Percentiles rank a stretch among this genome's conserved stretches.
These are phyloP conservation scores for Balanococcus diminutus DNA, from an alignment of 2,888 invertebrate genomes.

Conservation along the genomic window DNA sequence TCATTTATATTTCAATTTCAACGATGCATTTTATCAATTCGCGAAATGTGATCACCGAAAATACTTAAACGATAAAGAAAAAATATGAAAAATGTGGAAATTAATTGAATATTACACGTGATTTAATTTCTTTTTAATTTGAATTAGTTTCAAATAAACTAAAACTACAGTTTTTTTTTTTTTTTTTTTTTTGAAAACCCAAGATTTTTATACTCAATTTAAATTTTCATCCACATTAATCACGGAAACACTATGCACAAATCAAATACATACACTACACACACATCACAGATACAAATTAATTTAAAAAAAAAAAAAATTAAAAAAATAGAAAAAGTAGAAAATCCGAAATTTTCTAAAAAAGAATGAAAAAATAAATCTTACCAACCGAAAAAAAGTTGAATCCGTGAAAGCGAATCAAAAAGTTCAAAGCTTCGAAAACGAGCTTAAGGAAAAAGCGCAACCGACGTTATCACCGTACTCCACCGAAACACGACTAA, in stretches of 20 bases:
- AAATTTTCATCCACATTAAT: too few relatives aligned
- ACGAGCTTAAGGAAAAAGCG: not conserved
- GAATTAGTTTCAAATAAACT: too few relatives aligned
- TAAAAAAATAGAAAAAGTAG: too few relatives aligned
- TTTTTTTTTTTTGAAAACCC: too few relatives aligned
- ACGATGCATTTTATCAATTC: not conserved
- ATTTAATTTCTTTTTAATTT: not conserved
- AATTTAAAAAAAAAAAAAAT: not conserved
- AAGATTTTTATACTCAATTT: not conserved
- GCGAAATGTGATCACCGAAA: not conserved
- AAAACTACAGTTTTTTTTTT: too few relatives aligned
- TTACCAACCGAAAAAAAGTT: not conserved
- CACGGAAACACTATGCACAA: not conserved
- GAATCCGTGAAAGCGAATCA: not conserved
- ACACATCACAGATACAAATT: not conserved
- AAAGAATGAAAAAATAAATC: not conserved
- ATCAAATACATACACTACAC: not conserved
- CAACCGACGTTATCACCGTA: slow-evolving; percentile 29
- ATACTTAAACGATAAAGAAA: not conserved
- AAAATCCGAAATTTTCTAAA: not conserved
- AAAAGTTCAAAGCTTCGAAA: not conserved
- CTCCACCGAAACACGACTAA: slow-evolving; percentile 43
- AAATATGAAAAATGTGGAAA: not conserved
- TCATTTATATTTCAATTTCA: slow-evolving; percentile 5
- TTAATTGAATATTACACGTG: not conserved